Percentiles rank a stretch among this genome's conserved stretches.
Conservation (phyloP, 2,888 invertebrate species). For the Drosophila rellima region DNA sequence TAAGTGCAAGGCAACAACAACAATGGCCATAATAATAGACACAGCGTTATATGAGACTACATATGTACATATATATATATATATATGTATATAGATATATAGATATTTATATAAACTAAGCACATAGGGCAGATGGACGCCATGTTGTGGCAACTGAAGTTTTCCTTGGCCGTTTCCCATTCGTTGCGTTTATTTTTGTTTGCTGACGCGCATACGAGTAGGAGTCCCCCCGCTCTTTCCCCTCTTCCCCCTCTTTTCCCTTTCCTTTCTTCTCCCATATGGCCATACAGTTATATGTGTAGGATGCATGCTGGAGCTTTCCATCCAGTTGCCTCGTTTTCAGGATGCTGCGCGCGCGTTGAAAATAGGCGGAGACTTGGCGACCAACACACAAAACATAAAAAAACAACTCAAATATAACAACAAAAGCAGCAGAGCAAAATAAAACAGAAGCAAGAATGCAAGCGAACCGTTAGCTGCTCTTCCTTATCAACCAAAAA, state of each 20-base stretch:
- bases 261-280: background rate
- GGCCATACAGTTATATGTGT: conserved; percentile 22
- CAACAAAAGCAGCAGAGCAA: background rate
- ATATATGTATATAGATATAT: conserved; percentile 1
- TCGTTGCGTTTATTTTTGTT: conserved; percentile 69
- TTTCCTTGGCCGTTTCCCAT: conserved; percentile 65
- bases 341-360: conserved; percentile 85
- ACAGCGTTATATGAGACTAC: conserved; percentile 42
- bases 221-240: conserved; percentile 38
- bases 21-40: conserved; percentile 38
- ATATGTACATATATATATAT: conserved; percentile 18
- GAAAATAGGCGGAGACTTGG: conserved; percentile 84
- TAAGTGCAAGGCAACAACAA: conserved; percentile 68
- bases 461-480: conserved; percentile 55
- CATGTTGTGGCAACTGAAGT: conserved; percentile 67
- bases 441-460: conserved; percentile 32
- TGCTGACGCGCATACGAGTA: conserved; percentile 63
- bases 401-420: no score
- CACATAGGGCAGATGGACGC: conserved; percentile 66
- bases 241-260: background rate
- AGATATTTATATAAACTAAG: conserved; percentile 9
- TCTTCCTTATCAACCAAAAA: conserved; percentile 49
- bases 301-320: conserved; percentile 48
- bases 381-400: conserved; percentile 26
- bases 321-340: conserved; percentile 39